Conservation (phyloP, 2,113 vertebrate genomes). For the Lynx canadensis region DNA sequence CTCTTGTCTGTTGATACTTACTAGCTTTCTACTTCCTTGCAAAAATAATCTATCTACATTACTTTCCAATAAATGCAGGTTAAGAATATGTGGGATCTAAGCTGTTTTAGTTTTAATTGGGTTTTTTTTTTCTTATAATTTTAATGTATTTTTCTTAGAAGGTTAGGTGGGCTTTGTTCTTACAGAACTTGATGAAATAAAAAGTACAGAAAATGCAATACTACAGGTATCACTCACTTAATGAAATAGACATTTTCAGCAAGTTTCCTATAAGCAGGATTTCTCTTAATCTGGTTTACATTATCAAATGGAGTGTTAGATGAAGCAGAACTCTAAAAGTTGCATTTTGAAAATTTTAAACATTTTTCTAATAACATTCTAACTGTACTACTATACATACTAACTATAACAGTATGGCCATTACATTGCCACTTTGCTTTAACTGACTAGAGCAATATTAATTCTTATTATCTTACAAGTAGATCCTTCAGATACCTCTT, state of each 20-base stretch:
- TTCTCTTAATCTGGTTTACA: conserved; percentile 47
- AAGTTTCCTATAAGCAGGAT: conserved; percentile 11
- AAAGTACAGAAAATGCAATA: conserved; percentile 61
- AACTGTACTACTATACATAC: neutral
- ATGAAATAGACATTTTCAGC: conserved; percentile 74
- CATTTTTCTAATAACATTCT: conserved; percentile 35
- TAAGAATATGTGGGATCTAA: conserved; percentile 85
- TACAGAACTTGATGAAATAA: conserved; percentile 57
- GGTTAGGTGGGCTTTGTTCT: conserved; percentile 46
- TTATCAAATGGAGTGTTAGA: conserved; percentile 41
- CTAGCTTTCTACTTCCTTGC: conserved; percentile 35
- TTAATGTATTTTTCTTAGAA: conserved; percentile 42
- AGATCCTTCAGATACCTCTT: neutral
- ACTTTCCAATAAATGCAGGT: conserved; percentile 73
- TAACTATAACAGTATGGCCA: neutral
- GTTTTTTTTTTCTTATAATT: neutral
- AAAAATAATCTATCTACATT: conserved; percentile 51
- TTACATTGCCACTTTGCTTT: conserved; percentile 19
- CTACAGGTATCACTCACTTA: conserved; percentile 75
- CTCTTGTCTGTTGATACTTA: conserved; percentile 47
- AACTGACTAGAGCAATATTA: neutral
- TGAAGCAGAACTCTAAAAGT: conserved; percentile 52
- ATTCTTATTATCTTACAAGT: neutral
- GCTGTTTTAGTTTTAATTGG: conserved; percentile 78
- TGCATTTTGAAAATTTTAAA: neutral